Conservation (phyloP, 2,888 invertebrate genomes). For the Melieria picta region DNA sequence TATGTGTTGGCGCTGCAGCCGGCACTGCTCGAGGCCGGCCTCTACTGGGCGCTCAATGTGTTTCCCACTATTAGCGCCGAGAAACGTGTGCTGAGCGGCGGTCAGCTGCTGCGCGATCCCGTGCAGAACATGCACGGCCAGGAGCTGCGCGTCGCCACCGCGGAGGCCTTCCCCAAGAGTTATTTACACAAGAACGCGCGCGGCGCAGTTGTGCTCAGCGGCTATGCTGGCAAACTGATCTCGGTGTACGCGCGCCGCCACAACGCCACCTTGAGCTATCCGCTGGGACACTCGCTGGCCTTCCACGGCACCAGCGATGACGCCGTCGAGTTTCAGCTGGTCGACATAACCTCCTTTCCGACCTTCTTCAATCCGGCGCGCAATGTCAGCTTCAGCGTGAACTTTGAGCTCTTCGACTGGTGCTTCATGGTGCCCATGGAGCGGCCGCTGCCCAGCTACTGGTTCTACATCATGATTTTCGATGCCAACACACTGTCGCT, state of each 20-base stretch:
- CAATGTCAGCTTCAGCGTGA: constrained; percentile 26
- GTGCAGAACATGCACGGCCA: constrained; percentile 34
- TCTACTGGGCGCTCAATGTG: background rate
- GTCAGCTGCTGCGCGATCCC: constrained; percentile 17
- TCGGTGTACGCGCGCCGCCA: constrained; percentile 33
- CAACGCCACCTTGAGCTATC: constrained; percentile 36
- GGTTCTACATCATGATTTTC: constrained; percentile 37
- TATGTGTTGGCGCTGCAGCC: constrained; percentile 20
- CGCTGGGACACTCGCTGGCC: background rate
- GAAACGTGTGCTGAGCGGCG: background rate
- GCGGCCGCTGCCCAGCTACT: constrained; percentile 33
- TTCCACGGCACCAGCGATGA: background rate
- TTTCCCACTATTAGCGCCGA: background rate
- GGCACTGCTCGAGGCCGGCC: background rate
- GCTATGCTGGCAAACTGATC: constrained; percentile 36
- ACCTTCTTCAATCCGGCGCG: background rate
- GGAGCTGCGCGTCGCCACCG: constrained; percentile 29
- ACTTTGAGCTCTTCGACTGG: constrained; percentile 23
- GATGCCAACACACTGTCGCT: constrained; percentile 13
- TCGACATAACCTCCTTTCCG: constrained; percentile 37
- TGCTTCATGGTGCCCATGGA: constrained; percentile 36
- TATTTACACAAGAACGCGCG: constrained; percentile 27
- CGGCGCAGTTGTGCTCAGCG: constrained; percentile 26
- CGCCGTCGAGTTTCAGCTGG: constrained; percentile 21
- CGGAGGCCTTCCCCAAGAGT: constrained; percentile 28